These are phyloP conservation scores for Metaphire vulgaris DNA, from an alignment of 1,140 invertebrate genomes.

Conservation along the genomic window DNA sequence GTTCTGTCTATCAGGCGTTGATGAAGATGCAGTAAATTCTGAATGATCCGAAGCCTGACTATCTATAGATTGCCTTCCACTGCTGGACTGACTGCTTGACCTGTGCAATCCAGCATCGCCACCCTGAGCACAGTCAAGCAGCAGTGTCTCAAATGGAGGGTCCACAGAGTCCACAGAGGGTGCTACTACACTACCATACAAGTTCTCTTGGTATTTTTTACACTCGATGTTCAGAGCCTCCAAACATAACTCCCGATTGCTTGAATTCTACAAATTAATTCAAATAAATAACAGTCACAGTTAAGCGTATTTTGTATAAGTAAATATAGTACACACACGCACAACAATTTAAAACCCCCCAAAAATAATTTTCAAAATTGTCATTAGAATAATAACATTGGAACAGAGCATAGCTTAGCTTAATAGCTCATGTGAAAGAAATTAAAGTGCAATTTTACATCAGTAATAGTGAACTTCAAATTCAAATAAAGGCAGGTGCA, in stretches of 20 bases:
- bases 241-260: background rate
- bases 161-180: no score
- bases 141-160: background rate
- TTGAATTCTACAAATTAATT: background rate
- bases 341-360: no score
- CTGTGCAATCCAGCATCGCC: background rate
- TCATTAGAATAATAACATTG: background rate
- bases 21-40: background rate
- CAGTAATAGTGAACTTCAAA: no score
- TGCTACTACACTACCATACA: background rate
- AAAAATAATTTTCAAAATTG: background rate
- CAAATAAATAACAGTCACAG: background rate
- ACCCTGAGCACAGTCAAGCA: background rate
- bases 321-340: no score
- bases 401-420: no score
- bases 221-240: background rate
- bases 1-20: background rate
- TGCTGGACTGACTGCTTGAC: background rate
- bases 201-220: background rate
- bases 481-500: no score
- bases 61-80: background rate
- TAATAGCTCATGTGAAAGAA: no score
- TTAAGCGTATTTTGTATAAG: no score
- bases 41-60: background rate
- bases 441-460: no score